Conservation (phyloP, 1,140 invertebrate genomes). For the Lucilia cuprina region DNA sequence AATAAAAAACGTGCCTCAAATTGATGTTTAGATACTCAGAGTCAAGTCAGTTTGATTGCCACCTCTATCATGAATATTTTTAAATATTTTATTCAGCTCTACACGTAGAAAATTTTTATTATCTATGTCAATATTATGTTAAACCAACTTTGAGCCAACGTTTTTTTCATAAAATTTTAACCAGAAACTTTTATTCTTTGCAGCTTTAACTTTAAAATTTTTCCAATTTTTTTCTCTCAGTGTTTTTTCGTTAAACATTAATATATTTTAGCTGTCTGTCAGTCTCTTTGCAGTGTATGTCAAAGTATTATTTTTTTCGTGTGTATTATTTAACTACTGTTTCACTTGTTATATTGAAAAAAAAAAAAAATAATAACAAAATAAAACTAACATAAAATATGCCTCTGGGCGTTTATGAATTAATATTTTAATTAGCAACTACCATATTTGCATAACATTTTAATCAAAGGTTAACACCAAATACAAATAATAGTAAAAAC, state of each 20-base stretch:
- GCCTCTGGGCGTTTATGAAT: constrained; percentile 1
- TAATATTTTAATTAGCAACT: constrained; percentile 4
- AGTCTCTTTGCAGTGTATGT: not conserved
- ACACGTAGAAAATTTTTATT: no score
- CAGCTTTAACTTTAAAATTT: no score
- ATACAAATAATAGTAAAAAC: not conserved
- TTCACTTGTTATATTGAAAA: not conserved
- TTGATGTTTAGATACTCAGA: not conserved
- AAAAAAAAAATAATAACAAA: no score
- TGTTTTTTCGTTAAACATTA: not conserved
- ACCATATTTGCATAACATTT: not conserved
- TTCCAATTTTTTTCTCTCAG: not conserved
- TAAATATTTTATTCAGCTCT: not conserved
- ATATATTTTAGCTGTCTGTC: not conserved
- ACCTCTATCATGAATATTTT: not conserved
- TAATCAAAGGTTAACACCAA: not conserved
- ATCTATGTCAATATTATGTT: no score
- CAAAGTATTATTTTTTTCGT: no score
- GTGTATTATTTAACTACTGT: not conserved
- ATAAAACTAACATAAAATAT: not conserved
- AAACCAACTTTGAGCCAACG: no score
- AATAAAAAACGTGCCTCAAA: not conserved
- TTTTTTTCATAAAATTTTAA: no score
- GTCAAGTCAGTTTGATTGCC: not conserved
- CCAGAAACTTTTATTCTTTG: no score